Evolutionary conservation across 2,113 vertebrate genomes (phyloP).

Genomic region (Aramus guarauna): DNA sequence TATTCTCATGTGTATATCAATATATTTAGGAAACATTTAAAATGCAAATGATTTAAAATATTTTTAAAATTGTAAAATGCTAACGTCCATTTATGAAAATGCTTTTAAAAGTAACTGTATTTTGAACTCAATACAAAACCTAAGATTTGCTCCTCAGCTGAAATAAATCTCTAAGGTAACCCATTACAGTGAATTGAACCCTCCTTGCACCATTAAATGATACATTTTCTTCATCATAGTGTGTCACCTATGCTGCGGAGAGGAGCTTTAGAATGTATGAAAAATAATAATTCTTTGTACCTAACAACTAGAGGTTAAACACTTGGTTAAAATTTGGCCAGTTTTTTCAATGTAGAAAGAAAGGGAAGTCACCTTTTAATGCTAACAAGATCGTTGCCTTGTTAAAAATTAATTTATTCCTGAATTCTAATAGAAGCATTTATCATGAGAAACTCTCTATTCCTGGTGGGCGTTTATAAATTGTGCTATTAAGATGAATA

Average conservation of each 20-base stretch:
- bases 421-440: conserved; percentile 22
- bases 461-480: conserved; percentile 5
- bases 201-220: not conserved
- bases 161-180: not conserved
- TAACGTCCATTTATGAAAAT: not conserved
- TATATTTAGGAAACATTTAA: not conserved
- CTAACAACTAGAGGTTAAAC: not conserved
- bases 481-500: conserved; percentile 37
- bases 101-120: not conserved
- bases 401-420: conserved; percentile 37
- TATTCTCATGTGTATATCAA: not conserved
- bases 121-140: not conserved
- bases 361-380: conserved; percentile 29
- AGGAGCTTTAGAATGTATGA: not conserved
- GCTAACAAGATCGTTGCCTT: conserved; percentile 1
- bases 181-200: not conserved
- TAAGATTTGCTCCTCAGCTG: not conserved
- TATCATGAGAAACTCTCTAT: not conserved
- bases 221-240: not conserved
- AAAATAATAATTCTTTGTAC: not conserved
- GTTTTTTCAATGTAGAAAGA: not conserved
- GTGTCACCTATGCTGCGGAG: not conserved
- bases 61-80: not conserved
- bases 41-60: not conserved
- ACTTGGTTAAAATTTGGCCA: not conserved